phyloP scores from a whole-genome alignment of 2,888 invertebrate genomes.

The Phyllotreta striolata region DNA sequence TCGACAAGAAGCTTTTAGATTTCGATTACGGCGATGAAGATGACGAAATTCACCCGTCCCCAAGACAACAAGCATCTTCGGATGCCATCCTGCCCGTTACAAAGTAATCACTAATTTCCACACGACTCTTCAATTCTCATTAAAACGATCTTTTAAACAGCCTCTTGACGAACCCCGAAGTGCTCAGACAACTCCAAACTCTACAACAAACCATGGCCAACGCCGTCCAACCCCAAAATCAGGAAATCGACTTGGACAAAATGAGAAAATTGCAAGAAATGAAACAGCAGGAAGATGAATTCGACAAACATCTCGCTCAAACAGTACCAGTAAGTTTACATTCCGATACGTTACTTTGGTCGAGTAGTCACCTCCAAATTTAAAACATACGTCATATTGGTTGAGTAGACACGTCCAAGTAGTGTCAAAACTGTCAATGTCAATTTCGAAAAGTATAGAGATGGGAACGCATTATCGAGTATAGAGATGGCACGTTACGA shows the following conservation, averaged over 20 bases:
- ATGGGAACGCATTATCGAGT: no score
- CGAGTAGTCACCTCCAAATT: no score
- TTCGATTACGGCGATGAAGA: conserved; percentile 94
- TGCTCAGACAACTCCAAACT: conserved; percentile 88
- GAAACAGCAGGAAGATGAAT: conserved; percentile 78
- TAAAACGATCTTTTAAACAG: conserved; percentile 56
- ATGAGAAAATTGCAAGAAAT: conserved; percentile 73
- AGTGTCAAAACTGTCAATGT: no score
- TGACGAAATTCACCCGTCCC: conserved; percentile 71
- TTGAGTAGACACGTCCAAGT: no score
- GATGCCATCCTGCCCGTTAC: conserved; percentile 46
- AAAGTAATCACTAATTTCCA: conserved; percentile 36
- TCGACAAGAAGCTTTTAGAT: conserved; percentile 85
- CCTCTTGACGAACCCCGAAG: conserved; percentile 84
- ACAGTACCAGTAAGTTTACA: conserved; percentile 70
- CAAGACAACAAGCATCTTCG: conserved; percentile 57
- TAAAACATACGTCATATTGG: background rate
- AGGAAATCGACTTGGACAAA: conserved; percentile 73
- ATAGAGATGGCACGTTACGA: no score
- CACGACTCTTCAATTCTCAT: conserved; percentile 9
- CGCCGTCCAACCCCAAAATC: conserved; percentile 65
- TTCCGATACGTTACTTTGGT: background rate
- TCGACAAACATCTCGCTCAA: conserved; percentile 78
- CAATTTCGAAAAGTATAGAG: background rate
- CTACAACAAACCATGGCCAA: conserved; percentile 60